These are phyloP conservation scores for Arizona elegans DNA, from an alignment of 2,113 vertebrate genomes.

Conservation along the genomic window DNA sequence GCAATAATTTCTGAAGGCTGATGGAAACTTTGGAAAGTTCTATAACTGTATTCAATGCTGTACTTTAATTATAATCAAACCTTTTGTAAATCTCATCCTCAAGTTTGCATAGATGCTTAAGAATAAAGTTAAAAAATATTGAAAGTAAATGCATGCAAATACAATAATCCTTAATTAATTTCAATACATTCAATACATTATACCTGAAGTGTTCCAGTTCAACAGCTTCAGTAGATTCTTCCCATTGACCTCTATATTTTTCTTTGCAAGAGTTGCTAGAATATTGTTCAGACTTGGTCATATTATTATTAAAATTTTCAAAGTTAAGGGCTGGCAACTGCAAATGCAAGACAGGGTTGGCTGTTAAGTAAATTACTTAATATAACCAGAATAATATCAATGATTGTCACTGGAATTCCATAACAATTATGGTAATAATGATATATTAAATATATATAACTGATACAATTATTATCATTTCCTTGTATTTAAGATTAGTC, in stretches of 20 bases:
- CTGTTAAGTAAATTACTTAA: slow-evolving; percentile 3
- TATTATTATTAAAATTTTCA: slow-evolving; percentile 57
- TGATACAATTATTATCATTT: background rate
- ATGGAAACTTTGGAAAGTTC: background rate
- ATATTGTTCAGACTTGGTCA: slow-evolving; percentile 56
- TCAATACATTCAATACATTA: slow-evolving; percentile 14
- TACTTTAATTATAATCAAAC: background rate
- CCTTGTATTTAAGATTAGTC: background rate
- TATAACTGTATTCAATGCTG: background rate
- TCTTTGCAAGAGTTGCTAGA: slow-evolving; percentile 50
- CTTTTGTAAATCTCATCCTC: background rate
- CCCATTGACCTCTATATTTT: slow-evolving; percentile 54
- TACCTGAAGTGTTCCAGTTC: slow-evolving; percentile 88
- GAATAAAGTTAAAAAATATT: background rate
- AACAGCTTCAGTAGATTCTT: slow-evolving; percentile 71
- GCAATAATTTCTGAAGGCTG: background rate
- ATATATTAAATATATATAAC: background rate
- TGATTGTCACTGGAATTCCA: background rate
- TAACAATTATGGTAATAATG: background rate
- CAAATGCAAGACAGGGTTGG: slow-evolving; percentile 40
- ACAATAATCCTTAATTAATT: background rate
- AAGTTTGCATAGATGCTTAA: background rate
- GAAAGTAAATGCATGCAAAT: background rate
- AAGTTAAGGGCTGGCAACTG: slow-evolving; percentile 73
- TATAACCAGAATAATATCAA: background rate